These are phyloP conservation scores for Amphibalanus amphitrite DNA, from an alignment of 1,140 invertebrate genomes.

Conservation along the genomic window DNA sequence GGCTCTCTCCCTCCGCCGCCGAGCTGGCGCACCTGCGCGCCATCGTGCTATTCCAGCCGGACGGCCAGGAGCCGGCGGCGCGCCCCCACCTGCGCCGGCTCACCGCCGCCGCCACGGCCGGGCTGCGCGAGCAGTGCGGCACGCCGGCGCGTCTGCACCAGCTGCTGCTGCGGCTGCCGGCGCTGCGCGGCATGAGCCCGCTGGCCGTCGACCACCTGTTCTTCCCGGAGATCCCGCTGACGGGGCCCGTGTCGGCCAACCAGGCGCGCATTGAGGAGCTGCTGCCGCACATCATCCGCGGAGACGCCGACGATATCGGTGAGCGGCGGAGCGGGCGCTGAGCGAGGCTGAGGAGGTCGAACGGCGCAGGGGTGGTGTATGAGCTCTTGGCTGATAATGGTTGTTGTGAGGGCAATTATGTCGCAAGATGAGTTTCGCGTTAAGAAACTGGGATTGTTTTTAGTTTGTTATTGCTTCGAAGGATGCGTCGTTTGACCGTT, in stretches of 20 bases:
- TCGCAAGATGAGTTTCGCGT: too few species aligned
- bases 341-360: too few species aligned
- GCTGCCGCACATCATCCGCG: constrained; percentile 1
- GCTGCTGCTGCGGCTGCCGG: constrained; percentile 1
- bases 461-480: too few species aligned
- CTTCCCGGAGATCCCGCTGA: not conserved
- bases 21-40: not conserved
- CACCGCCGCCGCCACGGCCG: not conserved
- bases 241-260: not conserved
- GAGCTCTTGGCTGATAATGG: too few species aligned
- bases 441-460: too few species aligned
- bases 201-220: constrained; percentile 1
- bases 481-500: too few species aligned
- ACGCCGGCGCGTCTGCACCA: not conserved
- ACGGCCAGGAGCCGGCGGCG: not conserved
- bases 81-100: not conserved
- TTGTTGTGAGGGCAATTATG: too few species aligned
- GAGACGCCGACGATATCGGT: not conserved
- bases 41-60: not conserved
- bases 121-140: not conserved
- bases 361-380: too few species aligned
- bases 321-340: not conserved
- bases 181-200: not conserved
- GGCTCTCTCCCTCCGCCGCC: not conserved
- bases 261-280: not conserved